Evolutionary conservation across 2,113 vertebrate genomes (phyloP).

Genomic region (Isurus oxyrinchus): DNA sequence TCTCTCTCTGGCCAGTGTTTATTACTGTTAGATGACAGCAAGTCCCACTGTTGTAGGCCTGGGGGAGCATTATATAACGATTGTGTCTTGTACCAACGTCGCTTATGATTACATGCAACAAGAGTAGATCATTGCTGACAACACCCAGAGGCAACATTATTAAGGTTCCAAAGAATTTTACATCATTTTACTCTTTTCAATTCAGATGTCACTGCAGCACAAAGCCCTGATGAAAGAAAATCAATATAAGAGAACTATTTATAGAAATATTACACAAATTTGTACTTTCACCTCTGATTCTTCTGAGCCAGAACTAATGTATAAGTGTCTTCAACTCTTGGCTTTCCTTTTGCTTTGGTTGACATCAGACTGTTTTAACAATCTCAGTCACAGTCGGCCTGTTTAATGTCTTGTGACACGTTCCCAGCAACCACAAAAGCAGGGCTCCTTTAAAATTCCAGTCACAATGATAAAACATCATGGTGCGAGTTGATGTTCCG

Average conservation of each 20-base stretch:
- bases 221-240: background rate
- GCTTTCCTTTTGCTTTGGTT: background rate
- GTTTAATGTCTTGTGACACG: conserved; percentile 3
- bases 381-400: background rate
- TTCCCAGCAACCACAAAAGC: background rate
- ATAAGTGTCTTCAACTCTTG: background rate
- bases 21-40: background rate
- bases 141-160: background rate
- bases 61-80: background rate
- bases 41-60: background rate
- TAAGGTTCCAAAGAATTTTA: background rate
- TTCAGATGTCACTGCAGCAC: background rate
- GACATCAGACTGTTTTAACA: background rate
- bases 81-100: background rate
- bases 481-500: background rate
- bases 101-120: background rate
- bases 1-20: background rate
- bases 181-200: background rate
- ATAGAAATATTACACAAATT: background rate
- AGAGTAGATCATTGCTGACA: background rate
- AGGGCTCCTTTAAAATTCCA: background rate
- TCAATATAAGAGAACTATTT: background rate
- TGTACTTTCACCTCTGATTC: background rate
- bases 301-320: background rate
- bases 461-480: background rate